These are phyloP conservation scores for Chiridota heheva DNA, from an alignment of 35 echinoderm and acorn worm genomes.

Conservation along the genomic window DNA sequence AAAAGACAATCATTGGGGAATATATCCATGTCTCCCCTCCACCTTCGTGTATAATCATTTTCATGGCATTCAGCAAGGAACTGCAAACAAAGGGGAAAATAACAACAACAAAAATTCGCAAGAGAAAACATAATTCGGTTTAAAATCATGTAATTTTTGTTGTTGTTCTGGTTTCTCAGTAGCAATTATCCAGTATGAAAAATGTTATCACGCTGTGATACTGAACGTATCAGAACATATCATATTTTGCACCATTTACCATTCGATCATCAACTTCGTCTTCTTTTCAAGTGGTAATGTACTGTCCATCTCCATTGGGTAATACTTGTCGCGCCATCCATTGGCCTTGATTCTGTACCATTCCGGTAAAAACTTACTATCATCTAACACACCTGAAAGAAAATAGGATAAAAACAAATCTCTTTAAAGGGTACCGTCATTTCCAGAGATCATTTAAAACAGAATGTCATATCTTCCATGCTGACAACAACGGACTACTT, in stretches of 20 bases:
- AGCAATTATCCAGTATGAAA: not conserved
- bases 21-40: too few relatives aligned
- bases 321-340: constrained; percentile 67
- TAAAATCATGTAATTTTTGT: not conserved
- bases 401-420: constrained; percentile 3
- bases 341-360: constrained; percentile 58
- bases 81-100: too few relatives aligned
- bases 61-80: too few relatives aligned
- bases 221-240: not conserved
- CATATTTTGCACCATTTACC: constrained; percentile 51
- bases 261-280: constrained; percentile 77
- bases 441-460: too few relatives aligned
- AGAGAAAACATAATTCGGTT: not conserved
- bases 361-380: constrained; percentile 64
- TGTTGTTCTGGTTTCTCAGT: not conserved
- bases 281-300: constrained; percentile 68
- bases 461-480: too few relatives aligned
- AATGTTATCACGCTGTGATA: not conserved
- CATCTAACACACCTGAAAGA: constrained; percentile 78
- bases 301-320: constrained; percentile 78
- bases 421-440: too few relatives aligned
- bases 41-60: too few relatives aligned
- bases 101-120: too few relatives aligned
- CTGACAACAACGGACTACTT: not conserved
- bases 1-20: too few relatives aligned